phyloP scores from a whole-genome alignment of 2,797 vertebrate species.

The Spinus olivaceus region DNA sequence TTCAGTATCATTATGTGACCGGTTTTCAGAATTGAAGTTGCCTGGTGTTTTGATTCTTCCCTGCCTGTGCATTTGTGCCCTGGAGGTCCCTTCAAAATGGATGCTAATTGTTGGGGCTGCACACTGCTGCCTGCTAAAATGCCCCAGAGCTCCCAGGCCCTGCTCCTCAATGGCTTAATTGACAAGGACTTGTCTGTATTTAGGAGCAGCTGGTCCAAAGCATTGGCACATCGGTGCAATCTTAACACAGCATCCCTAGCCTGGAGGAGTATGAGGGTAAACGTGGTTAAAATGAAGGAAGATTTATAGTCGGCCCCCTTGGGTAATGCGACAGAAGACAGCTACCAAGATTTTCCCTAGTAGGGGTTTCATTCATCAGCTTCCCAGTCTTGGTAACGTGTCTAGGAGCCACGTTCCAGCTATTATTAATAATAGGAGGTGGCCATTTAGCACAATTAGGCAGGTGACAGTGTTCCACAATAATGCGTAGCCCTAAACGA shows the following conservation, averaged over 20 bases:
- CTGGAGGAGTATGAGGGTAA: constrained; percentile 89
- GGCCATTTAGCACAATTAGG: constrained; percentile 84
- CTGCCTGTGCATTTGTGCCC: constrained; percentile 85
- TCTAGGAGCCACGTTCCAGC: constrained; percentile 75
- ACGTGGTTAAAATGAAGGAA: constrained; percentile 95
- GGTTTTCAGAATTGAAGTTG: constrained; percentile 79
- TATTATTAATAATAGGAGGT: constrained; percentile 87
- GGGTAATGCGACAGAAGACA: constrained; percentile 87
- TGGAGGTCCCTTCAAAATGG: constrained; percentile 93
- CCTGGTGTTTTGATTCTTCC: constrained; percentile 81
- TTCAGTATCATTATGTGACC: constrained; percentile 80
- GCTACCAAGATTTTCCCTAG: constrained; percentile 88
- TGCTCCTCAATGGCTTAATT: constrained; percentile 99
- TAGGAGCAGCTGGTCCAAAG: constrained; percentile 98
- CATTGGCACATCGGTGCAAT: constrained; percentile 94
- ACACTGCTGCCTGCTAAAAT: constrained; percentile 87
- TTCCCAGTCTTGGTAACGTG: constrained; percentile 66
- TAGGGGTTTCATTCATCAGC: constrained; percentile 83
- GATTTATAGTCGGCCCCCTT: constrained; percentile 97
- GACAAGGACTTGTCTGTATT: constrained; percentile 99
- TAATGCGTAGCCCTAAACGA: constrained; percentile 74
- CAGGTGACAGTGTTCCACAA: constrained; percentile 87
- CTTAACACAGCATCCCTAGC: constrained; percentile 93
- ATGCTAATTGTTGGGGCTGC: constrained; percentile 98
- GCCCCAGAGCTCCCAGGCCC: constrained; percentile 90